phyloP scores from a whole-genome alignment of 2,113 vertebrate genomes.

The Syrrhaptes paradoxus region DNA sequence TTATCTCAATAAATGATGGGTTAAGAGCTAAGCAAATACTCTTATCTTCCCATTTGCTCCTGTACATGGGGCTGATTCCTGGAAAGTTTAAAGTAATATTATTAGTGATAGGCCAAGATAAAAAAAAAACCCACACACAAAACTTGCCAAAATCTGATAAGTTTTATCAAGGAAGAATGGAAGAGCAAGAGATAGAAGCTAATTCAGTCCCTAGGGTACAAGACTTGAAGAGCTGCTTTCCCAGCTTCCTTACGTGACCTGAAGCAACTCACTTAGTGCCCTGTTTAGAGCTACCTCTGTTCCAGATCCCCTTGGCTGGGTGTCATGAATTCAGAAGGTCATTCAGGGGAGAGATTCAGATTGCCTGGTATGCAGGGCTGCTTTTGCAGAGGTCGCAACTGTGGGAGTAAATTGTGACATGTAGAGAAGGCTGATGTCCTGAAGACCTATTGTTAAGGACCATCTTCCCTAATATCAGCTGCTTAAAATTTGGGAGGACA shows the following conservation, averaged over 20 bases:
- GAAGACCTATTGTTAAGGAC: background rate
- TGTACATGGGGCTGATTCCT: slow-evolving; percentile 16
- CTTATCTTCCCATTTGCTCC: slow-evolving; percentile 41
- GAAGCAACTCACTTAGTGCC: slow-evolving; percentile 4
- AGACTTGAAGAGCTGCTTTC: background rate
- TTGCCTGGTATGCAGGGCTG: background rate
- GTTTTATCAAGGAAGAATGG: slow-evolving; percentile 44
- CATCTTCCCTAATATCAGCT: background rate
- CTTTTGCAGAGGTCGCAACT: background rate
- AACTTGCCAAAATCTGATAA: slow-evolving; percentile 56
- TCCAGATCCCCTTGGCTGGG: background rate
- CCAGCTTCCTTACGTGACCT: background rate
- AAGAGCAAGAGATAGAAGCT: slow-evolving; percentile 29
- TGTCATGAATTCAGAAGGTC: slow-evolving; percentile 14
- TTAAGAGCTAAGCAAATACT: slow-evolving; percentile 31
- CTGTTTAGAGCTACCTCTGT: background rate
- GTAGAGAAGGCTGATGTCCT: background rate
- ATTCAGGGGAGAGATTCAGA: background rate
- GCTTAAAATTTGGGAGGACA: background rate
- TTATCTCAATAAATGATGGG: background rate
- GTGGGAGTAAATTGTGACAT: background rate
- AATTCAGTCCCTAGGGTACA: background rate
- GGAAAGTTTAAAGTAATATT: slow-evolving; percentile 58
- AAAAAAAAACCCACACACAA: background rate
- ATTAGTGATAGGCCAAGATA: slow-evolving; percentile 26